Evolutionary conservation across 1,140 invertebrate species (phyloP).

Genomic region (Sweltsa coloradensis): DNA sequence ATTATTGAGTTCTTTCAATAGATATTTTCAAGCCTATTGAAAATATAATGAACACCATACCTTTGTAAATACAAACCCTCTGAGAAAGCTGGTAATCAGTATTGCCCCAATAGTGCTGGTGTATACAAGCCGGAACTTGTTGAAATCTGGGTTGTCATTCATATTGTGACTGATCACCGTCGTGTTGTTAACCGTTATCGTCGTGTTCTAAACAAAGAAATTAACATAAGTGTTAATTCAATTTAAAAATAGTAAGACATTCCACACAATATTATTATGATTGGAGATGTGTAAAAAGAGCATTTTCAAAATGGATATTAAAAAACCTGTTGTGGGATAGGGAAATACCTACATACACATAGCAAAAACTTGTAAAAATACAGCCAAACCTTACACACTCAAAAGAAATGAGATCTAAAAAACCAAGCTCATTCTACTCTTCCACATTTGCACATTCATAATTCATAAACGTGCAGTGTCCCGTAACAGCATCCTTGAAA

Average conservation of each 20-base stretch:
- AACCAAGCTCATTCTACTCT: too few species aligned
- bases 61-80: conserved; percentile 43
- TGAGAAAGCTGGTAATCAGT: conserved; percentile 38
- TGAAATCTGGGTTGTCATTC: conserved; percentile 36
- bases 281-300: neutral
- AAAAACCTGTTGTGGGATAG: neutral
- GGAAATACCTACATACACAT: neutral
- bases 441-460: too few species aligned
- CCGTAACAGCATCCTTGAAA: too few species aligned
- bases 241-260: neutral
- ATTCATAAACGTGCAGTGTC: too few species aligned
- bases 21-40: neutral
- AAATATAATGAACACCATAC: conserved; percentile 21
- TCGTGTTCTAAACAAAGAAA: conserved; percentile 14
- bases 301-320: neutral
- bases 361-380: neutral
- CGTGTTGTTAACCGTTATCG: conserved; percentile 21
- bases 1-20: too few species aligned
- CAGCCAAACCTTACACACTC: neutral
- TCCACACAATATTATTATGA: neutral
- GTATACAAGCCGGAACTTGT: conserved; percentile 38
- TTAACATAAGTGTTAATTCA: conserved; percentile 6
- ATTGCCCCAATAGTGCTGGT: conserved; percentile 35
- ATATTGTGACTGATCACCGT: conserved; percentile 27
- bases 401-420: neutral